A percentile compares a stretch with the other conserved stretches of the same genome.
These are phyloP conservation scores for Sylvilagus bachmani DNA, from an alignment of 2,113 vertebrate species.

Conservation along the genomic window DNA sequence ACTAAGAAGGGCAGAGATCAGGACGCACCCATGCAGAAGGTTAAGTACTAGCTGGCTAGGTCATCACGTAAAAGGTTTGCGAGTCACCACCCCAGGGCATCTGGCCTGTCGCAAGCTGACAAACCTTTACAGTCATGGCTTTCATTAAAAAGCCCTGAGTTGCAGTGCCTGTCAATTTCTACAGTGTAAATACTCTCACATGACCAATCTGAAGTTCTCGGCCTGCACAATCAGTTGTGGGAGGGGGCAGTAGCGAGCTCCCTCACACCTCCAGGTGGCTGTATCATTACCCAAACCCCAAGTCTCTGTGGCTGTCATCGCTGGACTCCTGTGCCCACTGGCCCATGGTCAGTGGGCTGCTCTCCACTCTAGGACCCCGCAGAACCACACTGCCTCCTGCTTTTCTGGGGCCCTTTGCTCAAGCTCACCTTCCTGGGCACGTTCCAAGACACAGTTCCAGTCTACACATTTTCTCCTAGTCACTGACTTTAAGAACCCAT, in stretches of 20 bases:
- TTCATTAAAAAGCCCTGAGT: background rate
- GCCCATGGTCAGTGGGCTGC: background rate
- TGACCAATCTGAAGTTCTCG: background rate
- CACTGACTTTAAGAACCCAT: background rate
- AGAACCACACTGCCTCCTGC: background rate
- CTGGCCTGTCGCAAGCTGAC: background rate
- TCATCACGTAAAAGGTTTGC: background rate
- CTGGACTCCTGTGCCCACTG: background rate
- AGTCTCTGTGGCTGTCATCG: background rate
- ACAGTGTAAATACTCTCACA: background rate
- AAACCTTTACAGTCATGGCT: background rate
- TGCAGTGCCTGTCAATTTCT: background rate
- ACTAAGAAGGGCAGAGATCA: background rate
- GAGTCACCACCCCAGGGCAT: background rate
- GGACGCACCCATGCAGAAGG: background rate
- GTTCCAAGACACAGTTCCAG: background rate
- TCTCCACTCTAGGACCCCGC: background rate
- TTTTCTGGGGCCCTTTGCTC: background rate
- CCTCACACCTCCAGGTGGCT: accelerated
- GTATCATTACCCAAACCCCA: background rate
- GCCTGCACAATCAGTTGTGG: accelerated
- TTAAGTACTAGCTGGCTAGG: background rate
- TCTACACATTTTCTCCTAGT: background rate
- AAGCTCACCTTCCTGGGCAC: background rate
- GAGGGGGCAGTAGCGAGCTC: accelerated